These are phyloP conservation scores for Platysternon megacephalum DNA, from an alignment of 2,113 vertebrate genomes.

Conservation along the genomic window DNA sequence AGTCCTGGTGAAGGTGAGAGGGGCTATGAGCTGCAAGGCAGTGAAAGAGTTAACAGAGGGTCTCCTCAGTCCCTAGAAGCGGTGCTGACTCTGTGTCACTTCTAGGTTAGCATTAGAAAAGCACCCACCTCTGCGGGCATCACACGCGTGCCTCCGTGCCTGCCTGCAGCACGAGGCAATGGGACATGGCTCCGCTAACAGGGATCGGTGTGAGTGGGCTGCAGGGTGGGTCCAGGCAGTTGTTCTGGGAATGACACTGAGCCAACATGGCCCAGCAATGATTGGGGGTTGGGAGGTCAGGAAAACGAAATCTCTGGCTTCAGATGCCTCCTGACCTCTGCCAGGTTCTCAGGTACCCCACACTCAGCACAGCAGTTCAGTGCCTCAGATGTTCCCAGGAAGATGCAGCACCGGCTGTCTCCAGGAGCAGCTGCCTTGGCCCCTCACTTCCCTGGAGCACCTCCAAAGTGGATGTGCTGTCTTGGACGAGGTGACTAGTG, in stretches of 20 bases:
- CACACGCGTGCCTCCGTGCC: background rate
- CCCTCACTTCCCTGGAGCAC: background rate
- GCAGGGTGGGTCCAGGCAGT: too few species aligned
- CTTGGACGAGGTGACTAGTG: background rate
- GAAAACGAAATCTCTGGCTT: background rate
- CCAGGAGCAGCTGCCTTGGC: background rate
- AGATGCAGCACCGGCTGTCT: background rate
- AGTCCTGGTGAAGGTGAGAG: background rate
- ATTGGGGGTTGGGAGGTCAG: background rate
- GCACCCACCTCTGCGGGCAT: background rate
- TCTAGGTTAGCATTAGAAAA: background rate
- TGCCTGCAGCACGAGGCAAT: background rate
- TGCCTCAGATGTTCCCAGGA: background rate
- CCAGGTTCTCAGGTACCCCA: background rate
- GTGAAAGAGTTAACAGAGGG: background rate
- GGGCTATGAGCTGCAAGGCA: background rate
- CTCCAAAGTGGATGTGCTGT: background rate
- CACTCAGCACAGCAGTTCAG: background rate
- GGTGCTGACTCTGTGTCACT: background rate
- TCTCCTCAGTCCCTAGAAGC: background rate
- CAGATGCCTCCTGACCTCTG: background rate
- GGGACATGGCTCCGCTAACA: background rate
- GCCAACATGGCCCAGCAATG: background rate
- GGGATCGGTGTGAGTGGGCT: background rate
- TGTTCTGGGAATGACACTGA: background rate